phyloP scores from a whole-genome alignment of 1,140 invertebrate genomes.

The Drosophila repletoides region DNA sequence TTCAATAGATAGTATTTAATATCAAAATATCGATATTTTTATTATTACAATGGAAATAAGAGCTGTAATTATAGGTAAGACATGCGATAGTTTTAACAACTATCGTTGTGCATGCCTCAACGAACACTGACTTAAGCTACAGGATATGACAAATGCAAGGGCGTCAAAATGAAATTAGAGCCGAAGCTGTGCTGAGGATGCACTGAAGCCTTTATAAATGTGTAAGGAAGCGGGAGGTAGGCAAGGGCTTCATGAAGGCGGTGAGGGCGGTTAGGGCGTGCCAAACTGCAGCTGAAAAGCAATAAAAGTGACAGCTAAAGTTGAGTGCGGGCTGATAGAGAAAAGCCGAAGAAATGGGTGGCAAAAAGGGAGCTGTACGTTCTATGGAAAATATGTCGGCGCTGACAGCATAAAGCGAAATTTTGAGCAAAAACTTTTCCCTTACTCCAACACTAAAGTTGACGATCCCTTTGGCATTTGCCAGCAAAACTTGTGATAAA shows the following conservation, averaged over 20 bases:
- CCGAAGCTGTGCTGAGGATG: conserved; percentile 45
- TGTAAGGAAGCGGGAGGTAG: not conserved
- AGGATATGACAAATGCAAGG: conserved; percentile 53
- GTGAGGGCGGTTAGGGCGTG: conserved; percentile 5
- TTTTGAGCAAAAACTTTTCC: conserved; percentile 55
- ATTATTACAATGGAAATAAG: no score
- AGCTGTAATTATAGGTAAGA: no score
- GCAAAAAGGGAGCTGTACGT: conserved; percentile 19
- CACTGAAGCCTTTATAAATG: not conserved
- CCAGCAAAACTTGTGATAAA: conserved; percentile 23
- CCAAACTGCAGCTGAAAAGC: conserved; percentile 35
- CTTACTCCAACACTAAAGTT: conserved; percentile 29
- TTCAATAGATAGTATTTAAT: no score
- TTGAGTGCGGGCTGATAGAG: conserved; percentile 52
- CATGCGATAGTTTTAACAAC: no score
- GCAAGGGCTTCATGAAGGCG: not conserved
- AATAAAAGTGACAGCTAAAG: conserved; percentile 60
- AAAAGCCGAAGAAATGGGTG: conserved; percentile 3
- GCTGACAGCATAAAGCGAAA: conserved; percentile 53
- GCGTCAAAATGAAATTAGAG: conserved; percentile 74
- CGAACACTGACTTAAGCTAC: not conserved
- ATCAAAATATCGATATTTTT: no score
- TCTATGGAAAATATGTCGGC: conserved; percentile 47
- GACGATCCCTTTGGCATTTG: conserved; percentile 24
- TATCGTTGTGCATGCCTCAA: not conserved